Base-by-base conservation (phyloP, 2,888 invertebrate genomes). In the Linnaemya vulpina region DNA sequence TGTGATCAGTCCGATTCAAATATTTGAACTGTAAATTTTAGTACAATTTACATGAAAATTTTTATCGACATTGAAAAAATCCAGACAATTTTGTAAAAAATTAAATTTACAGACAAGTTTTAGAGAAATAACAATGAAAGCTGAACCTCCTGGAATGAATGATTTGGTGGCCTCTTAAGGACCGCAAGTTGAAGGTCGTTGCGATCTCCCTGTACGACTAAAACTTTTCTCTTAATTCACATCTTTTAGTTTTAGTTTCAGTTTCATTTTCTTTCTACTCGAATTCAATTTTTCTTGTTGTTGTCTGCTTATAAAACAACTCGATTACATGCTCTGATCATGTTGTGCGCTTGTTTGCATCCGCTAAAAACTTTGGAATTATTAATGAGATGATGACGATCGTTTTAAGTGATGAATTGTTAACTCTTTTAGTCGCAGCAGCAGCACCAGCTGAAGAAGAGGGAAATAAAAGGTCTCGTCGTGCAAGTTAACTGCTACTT, bases 251-350 rank as follows among this genome's bases (percentile, higher is more conserved):
- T 71, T 71, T 46, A 55, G 53, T 65, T 43, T 63, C 22, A 75
- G 20, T 73, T 75, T 65, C 7, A 35, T 17, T 63, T 53, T 60
- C 40, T 35, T 63, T 63, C 9, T 10, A 30, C 3, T 30, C 30
- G 30, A 30, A 43, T 43, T 68, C 17, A 13, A 4, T 53, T 46
- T 35, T 55, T 17, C 38, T 43, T 65, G 20, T 89, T 65, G 88
- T 88, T 89, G 89, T 89, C 89, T 89, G 88, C 88, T 88, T 87
- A 87, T 88, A 73, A 89, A 90, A 90, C 90, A 90, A 90, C 89
- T 89, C 90, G 90, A 90, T 90, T 90, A 90, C 89, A 89, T 87
- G 88, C 80, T 25, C 46, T 7, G 38, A 58, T 58, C 22, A 49
- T 68, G 58, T 71, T 71, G 43, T 9, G n/a, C 43, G 49, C 62